phyloP scores from a whole-genome alignment of 2,888 invertebrate species.

The Nysson spinosus region DNA sequence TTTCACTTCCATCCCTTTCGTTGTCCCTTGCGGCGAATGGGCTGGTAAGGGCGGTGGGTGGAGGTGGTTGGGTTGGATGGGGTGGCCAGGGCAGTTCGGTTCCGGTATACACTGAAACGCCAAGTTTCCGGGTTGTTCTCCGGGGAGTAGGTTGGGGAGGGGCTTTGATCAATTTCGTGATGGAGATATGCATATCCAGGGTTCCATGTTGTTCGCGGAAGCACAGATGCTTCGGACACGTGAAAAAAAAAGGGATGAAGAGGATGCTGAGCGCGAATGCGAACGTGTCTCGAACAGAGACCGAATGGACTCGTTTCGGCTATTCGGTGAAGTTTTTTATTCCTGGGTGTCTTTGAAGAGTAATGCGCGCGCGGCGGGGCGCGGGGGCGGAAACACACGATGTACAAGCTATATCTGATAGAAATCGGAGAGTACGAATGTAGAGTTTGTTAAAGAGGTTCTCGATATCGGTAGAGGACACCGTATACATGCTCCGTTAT shows the following conservation, averaged over 20 bases:
- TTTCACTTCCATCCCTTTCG: neutral
- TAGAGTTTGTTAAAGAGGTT: too few relatives aligned
- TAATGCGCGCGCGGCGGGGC: neutral
- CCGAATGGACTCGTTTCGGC: slow-evolving; percentile 2
- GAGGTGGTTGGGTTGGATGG: slow-evolving; percentile 9
- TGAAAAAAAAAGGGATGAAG: slow-evolving; percentile 8
- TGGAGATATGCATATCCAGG: slow-evolving; percentile 45
- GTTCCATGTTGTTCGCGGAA: slow-evolving; percentile 31
- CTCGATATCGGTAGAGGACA: too few relatives aligned
- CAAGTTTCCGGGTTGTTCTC: slow-evolving; percentile 49
- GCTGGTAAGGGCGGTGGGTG: too few relatives aligned
- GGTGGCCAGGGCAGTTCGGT: slow-evolving; percentile 29
- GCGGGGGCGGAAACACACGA: too few relatives aligned
- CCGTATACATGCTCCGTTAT: too few relatives aligned
- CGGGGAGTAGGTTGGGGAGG: slow-evolving; percentile 29
- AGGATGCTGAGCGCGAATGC: slow-evolving; percentile 6
- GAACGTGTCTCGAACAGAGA: neutral
- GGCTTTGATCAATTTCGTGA: slow-evolving; percentile 57
- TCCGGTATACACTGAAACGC: slow-evolving; percentile 43
- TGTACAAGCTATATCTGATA: too few relatives aligned
- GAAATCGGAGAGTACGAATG: too few relatives aligned
- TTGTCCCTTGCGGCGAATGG: too few relatives aligned
- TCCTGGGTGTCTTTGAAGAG: slow-evolving; percentile 13
- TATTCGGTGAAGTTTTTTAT: slow-evolving; percentile 14
- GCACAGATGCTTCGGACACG: slow-evolving; percentile 37